phyloP scores from a whole-genome alignment of 2,797 vertebrate genomes.

The Sebastes minor region DNA sequence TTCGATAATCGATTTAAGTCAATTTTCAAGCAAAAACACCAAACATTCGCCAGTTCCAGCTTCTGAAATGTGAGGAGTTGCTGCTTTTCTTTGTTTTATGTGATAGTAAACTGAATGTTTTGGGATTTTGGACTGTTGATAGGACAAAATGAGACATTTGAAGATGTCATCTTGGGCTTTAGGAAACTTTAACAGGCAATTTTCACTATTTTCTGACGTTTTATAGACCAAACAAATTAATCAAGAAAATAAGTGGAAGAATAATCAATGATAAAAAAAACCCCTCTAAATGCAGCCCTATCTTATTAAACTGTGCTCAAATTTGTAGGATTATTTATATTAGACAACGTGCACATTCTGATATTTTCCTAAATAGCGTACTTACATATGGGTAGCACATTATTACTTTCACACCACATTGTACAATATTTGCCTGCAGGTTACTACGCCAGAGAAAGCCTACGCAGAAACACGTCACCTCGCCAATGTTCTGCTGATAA shows the following conservation, averaged over 20 bases:
- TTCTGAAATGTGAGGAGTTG: neutral
- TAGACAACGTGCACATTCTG: neutral
- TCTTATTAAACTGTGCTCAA: neutral
- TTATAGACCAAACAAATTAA: neutral
- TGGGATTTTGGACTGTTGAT: neutral
- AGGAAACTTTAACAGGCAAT: neutral
- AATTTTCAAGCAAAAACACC: neutral
- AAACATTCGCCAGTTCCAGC: neutral
- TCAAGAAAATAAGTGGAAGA: neutral
- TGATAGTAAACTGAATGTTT: neutral
- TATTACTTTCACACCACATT: neutral
- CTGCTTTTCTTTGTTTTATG: neutral
- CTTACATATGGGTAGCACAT: neutral
- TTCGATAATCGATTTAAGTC: neutral
- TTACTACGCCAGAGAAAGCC: neutral
- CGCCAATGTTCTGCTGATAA: neutral
- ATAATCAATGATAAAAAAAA: neutral
- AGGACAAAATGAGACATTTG: neutral
- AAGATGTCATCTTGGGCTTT: neutral
- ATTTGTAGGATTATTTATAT: neutral
- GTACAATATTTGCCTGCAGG: neutral
- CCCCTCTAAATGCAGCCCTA: neutral
- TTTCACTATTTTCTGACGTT: neutral
- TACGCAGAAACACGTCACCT: neutral
- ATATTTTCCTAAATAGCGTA: neutral